These are phyloP conservation scores for Progne subis DNA, from an alignment of 2,113 vertebrate genomes.

Conservation along the genomic window DNA sequence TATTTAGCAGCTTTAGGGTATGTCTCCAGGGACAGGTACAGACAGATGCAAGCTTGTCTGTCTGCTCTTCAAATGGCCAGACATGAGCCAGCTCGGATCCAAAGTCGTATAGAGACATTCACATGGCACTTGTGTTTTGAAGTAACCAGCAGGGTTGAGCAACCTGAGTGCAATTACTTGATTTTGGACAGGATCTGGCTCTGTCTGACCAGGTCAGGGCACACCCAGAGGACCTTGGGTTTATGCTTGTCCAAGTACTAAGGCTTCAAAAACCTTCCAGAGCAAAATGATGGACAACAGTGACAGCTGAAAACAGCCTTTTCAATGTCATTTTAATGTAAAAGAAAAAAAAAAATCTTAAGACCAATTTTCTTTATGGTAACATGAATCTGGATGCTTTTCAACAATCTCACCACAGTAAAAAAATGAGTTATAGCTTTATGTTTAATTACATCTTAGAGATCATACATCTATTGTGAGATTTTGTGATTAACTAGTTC, in stretches of 20 bases:
- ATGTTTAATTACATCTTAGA: conserved; percentile 43
- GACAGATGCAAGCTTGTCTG: conserved; percentile 56
- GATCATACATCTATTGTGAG: conserved; percentile 36
- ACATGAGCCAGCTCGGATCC: conserved; percentile 16
- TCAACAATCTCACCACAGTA: conserved; percentile 43
- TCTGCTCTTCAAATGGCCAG: conserved; percentile 49
- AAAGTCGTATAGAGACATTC: conserved; percentile 34
- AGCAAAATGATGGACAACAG: conserved; percentile 6
- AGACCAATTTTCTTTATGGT: conserved; percentile 54
- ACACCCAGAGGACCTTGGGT: background rate
- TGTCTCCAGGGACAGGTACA: conserved; percentile 58
- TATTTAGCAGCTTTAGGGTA: conserved; percentile 56
- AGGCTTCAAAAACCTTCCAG: conserved; percentile 16
- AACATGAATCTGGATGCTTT: conserved; percentile 43
- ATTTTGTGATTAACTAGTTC: conserved; percentile 9
- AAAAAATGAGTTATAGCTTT: conserved; percentile 36
- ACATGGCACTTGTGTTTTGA: conserved; percentile 36
- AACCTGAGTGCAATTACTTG: background rate
- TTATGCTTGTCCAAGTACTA: background rate
- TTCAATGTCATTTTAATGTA: conserved; percentile 32
- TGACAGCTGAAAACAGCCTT: conserved; percentile 28
- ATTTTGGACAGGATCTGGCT: background rate
- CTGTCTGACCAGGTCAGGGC: conserved; percentile 19
- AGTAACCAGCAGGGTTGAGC: conserved; percentile 20
- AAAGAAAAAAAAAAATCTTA: conserved; percentile 22